A percentile compares a stretch with the other conserved stretches of the same genome.
Evolutionary conservation across 2,797 vertebrate genomes (phyloP).

Genomic region (Pteronotus mesoamericanus): DNA sequence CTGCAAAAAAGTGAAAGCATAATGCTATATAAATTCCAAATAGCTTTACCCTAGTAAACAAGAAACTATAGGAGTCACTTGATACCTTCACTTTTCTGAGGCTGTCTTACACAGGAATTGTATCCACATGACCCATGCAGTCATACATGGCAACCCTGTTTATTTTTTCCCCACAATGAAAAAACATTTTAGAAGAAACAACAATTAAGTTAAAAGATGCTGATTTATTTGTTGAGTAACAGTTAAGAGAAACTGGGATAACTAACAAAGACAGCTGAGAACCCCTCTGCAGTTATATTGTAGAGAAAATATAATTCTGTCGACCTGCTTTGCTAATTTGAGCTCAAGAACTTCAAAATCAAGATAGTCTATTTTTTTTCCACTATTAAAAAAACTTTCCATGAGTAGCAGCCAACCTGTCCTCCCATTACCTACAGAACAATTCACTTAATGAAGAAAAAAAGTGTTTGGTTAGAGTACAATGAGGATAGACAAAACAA

Average conservation of each 20-base stretch:
- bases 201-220: conserved; percentile 33
- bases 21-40: background rate
- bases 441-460: conserved; percentile 67
- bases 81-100: background rate
- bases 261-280: conserved; percentile 39
- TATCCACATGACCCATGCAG: background rate
- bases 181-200: conserved; percentile 35
- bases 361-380: conserved; percentile 57
- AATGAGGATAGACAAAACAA: conserved; percentile 47
- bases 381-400: conserved; percentile 59
- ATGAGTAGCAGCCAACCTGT: conserved; percentile 37
- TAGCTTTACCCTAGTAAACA: background rate
- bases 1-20: background rate
- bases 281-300: conserved; percentile 22
- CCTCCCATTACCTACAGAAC: conserved; percentile 55
- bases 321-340: conserved; percentile 64
- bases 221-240: conserved; percentile 50
- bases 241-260: conserved; percentile 53
- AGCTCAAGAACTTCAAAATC: conserved; percentile 50
- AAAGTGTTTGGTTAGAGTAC: conserved; percentile 46
- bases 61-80: background rate
- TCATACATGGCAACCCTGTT: background rate
- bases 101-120: background rate
- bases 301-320: conserved; percentile 45
- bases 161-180: background rate